Percentiles rank a stretch among this genome's conserved stretches.
phyloP scores from a whole-genome alignment of 1,140 invertebrate genomes.

The Drosophila santomea region DNA sequence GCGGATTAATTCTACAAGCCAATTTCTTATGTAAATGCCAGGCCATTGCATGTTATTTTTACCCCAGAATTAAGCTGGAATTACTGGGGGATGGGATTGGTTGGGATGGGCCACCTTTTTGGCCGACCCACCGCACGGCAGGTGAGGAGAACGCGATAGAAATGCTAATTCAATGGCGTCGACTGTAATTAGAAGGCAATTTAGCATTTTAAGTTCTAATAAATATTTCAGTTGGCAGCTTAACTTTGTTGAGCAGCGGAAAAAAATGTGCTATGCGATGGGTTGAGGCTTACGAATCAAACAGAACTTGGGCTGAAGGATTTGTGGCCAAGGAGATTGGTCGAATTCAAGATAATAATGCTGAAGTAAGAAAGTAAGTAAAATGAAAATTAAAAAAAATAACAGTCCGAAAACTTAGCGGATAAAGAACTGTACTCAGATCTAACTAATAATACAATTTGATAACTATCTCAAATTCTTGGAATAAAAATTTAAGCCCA shows the following conservation, averaged over 20 bases:
- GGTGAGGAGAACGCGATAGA: conserved; percentile 51
- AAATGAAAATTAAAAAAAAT: too few relatives aligned
- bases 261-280: background rate
- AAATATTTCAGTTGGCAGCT: conserved; percentile 68
- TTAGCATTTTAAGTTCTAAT: conserved; percentile 79
- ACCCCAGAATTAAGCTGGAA: conserved; percentile 19
- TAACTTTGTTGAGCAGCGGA: conserved; percentile 18
- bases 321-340: conserved; percentile 35
- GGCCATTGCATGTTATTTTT: conserved; percentile 68
- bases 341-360: conserved; percentile 4
- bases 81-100: background rate
- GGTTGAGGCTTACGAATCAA: background rate
- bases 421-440: background rate
- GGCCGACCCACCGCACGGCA: conserved; percentile 2
- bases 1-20: conserved; percentile 84
- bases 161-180: conserved; percentile 72
- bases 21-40: conserved; percentile 84
- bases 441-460: background rate
- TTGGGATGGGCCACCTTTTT: background rate
- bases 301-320: conserved; percentile 7
- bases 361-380: too few relatives aligned
- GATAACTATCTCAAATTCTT: too few relatives aligned
- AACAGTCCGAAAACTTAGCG: too few relatives aligned
- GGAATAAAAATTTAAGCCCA: background rate
- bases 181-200: conserved; percentile 76